Evolutionary conservation across 2,888 invertebrate genomes (phyloP), one percentile per base, ranked within the genome.

Genomic region (Xanthia togata): DNA sequence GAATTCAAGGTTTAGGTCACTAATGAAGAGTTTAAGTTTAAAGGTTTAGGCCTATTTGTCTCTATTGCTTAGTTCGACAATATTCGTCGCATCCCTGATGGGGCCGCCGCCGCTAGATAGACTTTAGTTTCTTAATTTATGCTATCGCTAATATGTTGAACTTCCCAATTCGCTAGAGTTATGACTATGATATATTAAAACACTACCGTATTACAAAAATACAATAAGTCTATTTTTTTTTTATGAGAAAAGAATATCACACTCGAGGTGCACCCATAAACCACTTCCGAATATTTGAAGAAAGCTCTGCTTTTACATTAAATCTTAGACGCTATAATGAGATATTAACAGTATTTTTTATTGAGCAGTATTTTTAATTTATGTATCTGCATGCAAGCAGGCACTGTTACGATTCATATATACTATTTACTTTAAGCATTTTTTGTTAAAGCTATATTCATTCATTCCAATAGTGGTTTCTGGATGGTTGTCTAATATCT

Each of bases 161-260:
- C 60, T 76, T 62, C 20, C 50, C 35, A 80, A 74, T 73, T 67
- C 47, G 23, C 60, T 78, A 83, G n/a, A n/a, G 47, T 70, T 62
- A 70, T 67, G 50, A 77, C 75, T 60, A 80, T 64, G 50, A 62
- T 53, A 26, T 59, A 47, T 59, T 70, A 68, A 73, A 83, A 67
- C 38, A 53, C 71, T 78, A 81, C 65, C 38, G 50, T 71, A 76
- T 73, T 84, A 84, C 69, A 84, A 84, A 84, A 84, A 84, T 84
- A 81, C 70, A 81, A 75, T 72, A 62, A 72, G 38, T 78, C 63
- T 71, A 78, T 78, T 65, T 57, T 63, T 67, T 64, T 63, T 47
- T 74, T 71, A 73, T 23, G 14, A 69, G 17, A 78, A 75, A 78
- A 26, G 11, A 70, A 44, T 65, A 73, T 72, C 41, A 50, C 55